phyloP scores from a whole-genome alignment of 2,797 vertebrate species.

The Tapirus indicus region DNA sequence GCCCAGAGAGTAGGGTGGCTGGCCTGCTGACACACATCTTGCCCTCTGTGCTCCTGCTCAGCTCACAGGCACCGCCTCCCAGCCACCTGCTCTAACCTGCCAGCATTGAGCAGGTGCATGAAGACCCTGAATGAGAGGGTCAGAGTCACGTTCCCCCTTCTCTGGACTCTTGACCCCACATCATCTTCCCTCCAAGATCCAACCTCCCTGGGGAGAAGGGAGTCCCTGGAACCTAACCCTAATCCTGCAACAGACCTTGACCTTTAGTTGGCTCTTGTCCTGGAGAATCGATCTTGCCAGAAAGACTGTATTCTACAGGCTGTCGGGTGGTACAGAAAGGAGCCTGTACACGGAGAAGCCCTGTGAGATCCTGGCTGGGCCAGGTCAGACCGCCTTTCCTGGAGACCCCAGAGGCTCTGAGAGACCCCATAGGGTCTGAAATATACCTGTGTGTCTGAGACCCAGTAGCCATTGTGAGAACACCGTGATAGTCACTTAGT shows the following conservation, averaged over 20 bases:
- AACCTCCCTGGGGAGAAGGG: neutral
- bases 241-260: neutral
- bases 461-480: neutral
- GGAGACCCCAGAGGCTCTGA: neutral
- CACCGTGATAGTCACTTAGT: too few species aligned
- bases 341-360: neutral
- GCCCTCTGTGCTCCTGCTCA: neutral
- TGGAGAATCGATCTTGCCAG: neutral
- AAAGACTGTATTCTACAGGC: neutral
- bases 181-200: neutral
- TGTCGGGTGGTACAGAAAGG: neutral
- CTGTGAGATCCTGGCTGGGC: neutral
- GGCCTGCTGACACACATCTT: accelerated
- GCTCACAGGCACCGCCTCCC: neutral
- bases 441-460: neutral
- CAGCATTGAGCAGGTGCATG: neutral
- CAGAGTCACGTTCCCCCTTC: neutral
- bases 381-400: neutral
- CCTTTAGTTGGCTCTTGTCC: neutral
- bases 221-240: neutral
- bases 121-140: neutral
- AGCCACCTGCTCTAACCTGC: too few species aligned
- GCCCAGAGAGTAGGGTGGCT: neutral
- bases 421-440: too few species aligned
- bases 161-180: neutral